Evolutionary conservation across 2,888 invertebrate species (phyloP), one percentile per base, ranked within the genome.

Genomic region (Sinotaia quadrata): DNA sequence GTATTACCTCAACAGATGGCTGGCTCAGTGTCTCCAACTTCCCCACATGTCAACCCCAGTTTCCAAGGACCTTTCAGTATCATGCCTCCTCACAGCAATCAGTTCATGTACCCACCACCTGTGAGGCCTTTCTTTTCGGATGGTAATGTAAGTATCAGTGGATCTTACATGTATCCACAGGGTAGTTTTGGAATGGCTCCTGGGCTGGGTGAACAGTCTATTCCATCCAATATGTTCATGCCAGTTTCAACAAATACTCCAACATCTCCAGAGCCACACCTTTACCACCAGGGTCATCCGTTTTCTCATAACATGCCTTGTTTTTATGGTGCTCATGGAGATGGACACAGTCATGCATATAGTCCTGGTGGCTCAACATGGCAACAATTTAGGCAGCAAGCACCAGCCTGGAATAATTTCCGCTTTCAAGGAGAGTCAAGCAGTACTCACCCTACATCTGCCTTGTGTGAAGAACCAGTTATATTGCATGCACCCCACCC

Each of bases 291-390:
- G 21, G 10, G 15, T n/a, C 56, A 61, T 52, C 68, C 62, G 12
- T 29, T 54, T 29, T 65, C 56, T 4, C 65, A 56, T 7, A 65
- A 33, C 44, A 56, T 65, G 65, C 65, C 54, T 8, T 31, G n/a
- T 15, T 63, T 41, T 21, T 37, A 44, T 34, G 15, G 51, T 54
- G 58, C 31, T 21, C 31, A 21, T 29, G 18, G 37, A 18, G 36
- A 57, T 37, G 59, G 47, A 44, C 44, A 67, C 29, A 67, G 47
- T 36, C 51, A 47, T 27, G 57, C 49, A 24, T 51, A 49, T 31
- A n/a, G n/a, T 21, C 41, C 10, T 51, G 54, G 69, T 56, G 21
- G 51, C 44, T 51, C 24, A 18, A 33, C 56, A 56, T 47, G 47
- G 47, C 47, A 47, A 47, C 33, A 34, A 5, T 33, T 21, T 12